phyloP scores from a whole-genome alignment of 2,113 vertebrate species.

The Grammomys surdaster region DNA sequence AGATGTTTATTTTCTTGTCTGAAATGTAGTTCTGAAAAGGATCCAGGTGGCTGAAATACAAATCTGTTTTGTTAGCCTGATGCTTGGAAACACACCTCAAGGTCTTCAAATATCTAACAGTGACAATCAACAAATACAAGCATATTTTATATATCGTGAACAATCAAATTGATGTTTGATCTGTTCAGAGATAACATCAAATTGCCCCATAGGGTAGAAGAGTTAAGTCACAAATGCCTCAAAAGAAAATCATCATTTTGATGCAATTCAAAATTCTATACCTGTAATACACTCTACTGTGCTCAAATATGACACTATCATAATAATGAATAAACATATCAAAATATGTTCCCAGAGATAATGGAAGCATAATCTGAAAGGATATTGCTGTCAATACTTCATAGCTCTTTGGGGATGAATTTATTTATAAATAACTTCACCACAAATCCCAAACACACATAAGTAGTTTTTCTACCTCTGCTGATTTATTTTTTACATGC shows the following conservation, averaged over 20 bases:
- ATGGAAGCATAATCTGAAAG: neutral
- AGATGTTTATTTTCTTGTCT: slow-evolving; percentile 7
- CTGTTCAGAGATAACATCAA: neutral
- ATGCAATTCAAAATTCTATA: neutral
- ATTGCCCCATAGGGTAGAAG: slow-evolving; percentile 26
- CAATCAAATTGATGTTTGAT: neutral
- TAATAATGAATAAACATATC: neutral
- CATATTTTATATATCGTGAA: neutral
- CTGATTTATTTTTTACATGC: neutral
- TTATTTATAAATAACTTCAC: neutral
- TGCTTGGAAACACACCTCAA: neutral
- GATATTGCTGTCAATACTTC: neutral
- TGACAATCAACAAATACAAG: neutral
- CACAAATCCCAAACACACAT: fast-evolving
- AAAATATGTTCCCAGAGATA: neutral
- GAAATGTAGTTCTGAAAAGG: slow-evolving; percentile 9
- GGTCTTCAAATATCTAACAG: neutral
- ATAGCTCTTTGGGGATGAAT: neutral
- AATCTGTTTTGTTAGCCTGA: neutral
- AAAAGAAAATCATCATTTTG: neutral
- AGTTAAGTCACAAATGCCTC: neutral
- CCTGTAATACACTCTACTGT: neutral
- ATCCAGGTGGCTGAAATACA: neutral
- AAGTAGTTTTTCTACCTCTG: neutral
- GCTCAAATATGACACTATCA: neutral